Evolutionary conservation across 2,797 vertebrate species (phyloP).

Genomic region (Rhinophrynus dorsalis): DNA sequence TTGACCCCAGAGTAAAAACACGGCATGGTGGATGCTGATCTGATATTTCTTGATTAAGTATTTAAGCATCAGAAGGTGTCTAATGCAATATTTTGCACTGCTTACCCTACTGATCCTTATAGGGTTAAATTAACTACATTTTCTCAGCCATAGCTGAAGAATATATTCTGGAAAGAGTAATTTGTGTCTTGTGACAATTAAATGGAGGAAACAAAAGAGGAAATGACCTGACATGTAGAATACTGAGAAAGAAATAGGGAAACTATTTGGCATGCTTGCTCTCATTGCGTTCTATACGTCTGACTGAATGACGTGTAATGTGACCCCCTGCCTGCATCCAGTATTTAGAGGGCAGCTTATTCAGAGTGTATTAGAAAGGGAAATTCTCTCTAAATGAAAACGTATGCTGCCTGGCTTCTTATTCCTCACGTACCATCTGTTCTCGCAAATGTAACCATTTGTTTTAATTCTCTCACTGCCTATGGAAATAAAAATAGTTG

Average conservation of each 20-base stretch:
- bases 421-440: slow-evolving; percentile 18
- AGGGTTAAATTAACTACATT: too few relatives aligned
- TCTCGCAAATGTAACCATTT: slow-evolving; percentile 62
- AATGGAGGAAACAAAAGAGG: slow-evolving; percentile 18
- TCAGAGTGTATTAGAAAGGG: not conserved
- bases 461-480: slow-evolving; percentile 66
- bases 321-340: not conserved
- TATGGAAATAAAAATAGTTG: slow-evolving; percentile 65
- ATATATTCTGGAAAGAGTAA: too few relatives aligned
- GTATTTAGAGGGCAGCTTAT: not conserved
- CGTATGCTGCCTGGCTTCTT: not conserved
- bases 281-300: not conserved
- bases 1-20: too few relatives aligned
- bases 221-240: slow-evolving; percentile 23
- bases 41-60: too few relatives aligned
- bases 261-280: slow-evolving; percentile 17
- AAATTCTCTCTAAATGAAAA: slow-evolving; percentile 13
- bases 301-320: slow-evolving; percentile 12
- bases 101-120: too few relatives aligned
- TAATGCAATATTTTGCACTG: too few relatives aligned
- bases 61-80: too few relatives aligned
- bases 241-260: slow-evolving; percentile 8
- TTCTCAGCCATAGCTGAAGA: too few relatives aligned
- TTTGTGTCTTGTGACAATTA: slow-evolving; percentile 18
- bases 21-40: too few relatives aligned